These are phyloP conservation scores for Schlechtendalia chinensis DNA, from an alignment of 1,140 invertebrate species.

Conservation along the genomic window DNA sequence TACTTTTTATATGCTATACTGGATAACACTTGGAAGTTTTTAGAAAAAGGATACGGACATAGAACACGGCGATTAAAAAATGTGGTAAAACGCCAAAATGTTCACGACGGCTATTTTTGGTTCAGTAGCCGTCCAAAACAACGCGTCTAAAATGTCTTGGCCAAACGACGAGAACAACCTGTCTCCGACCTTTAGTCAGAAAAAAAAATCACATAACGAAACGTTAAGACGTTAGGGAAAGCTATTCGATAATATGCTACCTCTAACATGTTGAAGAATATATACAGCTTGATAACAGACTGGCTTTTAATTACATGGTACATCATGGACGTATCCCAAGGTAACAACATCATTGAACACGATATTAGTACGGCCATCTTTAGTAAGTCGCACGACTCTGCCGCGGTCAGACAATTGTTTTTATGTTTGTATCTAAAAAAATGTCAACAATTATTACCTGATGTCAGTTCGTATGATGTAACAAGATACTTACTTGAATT, in stretches of 20 bases:
- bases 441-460: neutral
- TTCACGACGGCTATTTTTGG: slow-evolving; percentile 76
- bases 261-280: slow-evolving; percentile 99
- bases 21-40: neutral
- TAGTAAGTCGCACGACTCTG: slow-evolving; percentile 93
- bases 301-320: slow-evolving; percentile 99
- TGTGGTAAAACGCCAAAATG: slow-evolving; percentile 88
- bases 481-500: slow-evolving; percentile 64
- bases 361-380: slow-evolving; percentile 86
- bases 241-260: slow-evolving; percentile 58
- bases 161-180: slow-evolving; percentile 94
- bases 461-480: slow-evolving; percentile 15
- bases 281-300: slow-evolving; percentile 97
- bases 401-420: slow-evolving; percentile 69
- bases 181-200: slow-evolving; percentile 71
- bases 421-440: slow-evolving; percentile 39
- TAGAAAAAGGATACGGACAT: slow-evolving; percentile 94
- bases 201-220: slow-evolving; percentile 15
- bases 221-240: no score
- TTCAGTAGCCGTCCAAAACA: slow-evolving; percentile 97
- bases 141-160: slow-evolving; percentile 94
- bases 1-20: neutral
- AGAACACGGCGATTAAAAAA: slow-evolving; percentile 82
- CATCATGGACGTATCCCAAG: slow-evolving; percentile 96
- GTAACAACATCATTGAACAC: slow-evolving; percentile 80